A percentile compares a stretch with the other conserved stretches of the same genome.
These are phyloP conservation scores for Lophotriccus pileatus DNA, from an alignment of 2,797 vertebrate genomes.

Conservation along the genomic window DNA sequence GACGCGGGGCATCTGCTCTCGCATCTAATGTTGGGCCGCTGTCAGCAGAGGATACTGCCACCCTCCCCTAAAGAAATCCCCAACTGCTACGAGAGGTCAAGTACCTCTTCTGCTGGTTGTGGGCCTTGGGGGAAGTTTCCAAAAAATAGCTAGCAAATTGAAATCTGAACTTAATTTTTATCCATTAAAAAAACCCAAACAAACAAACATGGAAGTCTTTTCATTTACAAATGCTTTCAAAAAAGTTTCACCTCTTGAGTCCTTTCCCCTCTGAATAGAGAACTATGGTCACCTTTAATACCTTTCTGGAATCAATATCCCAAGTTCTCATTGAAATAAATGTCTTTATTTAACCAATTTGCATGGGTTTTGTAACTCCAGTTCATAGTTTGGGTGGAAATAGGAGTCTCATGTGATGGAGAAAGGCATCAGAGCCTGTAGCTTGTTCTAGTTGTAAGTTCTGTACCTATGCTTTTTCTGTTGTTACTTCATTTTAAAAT, in stretches of 20 bases:
- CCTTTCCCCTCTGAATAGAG: background rate
- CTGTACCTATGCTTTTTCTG: background rate
- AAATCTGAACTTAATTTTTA: background rate
- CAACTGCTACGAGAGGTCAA: background rate
- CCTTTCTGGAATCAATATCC: background rate
- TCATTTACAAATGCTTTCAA: background rate
- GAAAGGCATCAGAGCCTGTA: background rate
- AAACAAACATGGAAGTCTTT: background rate
- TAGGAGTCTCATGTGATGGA: background rate
- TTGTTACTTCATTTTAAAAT: background rate
- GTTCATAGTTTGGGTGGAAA: background rate
- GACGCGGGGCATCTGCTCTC: background rate
- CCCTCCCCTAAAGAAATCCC: background rate
- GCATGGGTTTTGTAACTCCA: background rate
- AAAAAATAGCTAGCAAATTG: background rate
- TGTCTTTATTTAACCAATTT: background rate
- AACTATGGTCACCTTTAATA: background rate
- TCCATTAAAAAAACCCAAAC: no score
- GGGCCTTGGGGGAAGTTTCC: background rate
- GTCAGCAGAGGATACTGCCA: background rate
- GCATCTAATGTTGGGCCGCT: fast-evolving
- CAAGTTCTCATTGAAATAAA: background rate
- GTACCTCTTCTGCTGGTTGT: background rate
- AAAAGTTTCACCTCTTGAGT: background rate
- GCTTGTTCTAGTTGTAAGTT: background rate